These are phyloP conservation scores for Coracopsis vasa DNA, from an alignment of 2,113 vertebrate genomes.

Conservation along the genomic window DNA sequence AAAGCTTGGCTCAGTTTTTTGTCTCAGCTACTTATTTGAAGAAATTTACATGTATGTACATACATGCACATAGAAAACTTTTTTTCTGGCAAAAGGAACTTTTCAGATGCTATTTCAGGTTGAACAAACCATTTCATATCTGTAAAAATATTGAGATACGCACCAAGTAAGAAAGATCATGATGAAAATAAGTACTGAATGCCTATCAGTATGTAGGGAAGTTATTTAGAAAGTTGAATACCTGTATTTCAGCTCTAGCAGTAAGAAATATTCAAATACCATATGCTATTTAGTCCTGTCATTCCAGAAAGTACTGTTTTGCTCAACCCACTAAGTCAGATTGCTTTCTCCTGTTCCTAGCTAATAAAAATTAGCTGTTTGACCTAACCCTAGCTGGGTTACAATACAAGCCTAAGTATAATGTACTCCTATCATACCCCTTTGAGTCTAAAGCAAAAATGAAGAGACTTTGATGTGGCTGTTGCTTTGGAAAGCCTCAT, in stretches of 20 bases:
- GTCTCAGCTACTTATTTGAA: neutral
- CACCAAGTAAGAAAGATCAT: neutral
- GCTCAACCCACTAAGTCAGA: neutral
- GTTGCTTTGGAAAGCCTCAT: neutral
- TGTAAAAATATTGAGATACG: neutral
- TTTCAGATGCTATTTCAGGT: neutral
- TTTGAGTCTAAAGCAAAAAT: neutral
- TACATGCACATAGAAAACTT: fast-evolving
- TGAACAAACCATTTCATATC: neutral
- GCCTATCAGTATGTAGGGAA: neutral
- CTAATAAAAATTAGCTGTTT: neutral
- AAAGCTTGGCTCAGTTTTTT: neutral
- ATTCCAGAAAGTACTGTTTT: neutral
- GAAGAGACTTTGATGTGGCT: neutral
- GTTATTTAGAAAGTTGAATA: neutral
- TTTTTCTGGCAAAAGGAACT: neutral
- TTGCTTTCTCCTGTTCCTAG: neutral
- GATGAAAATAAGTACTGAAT: neutral
- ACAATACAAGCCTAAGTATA: neutral
- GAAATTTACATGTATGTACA: neutral
- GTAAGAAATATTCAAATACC: neutral
- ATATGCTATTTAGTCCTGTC: neutral
- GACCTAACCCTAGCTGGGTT: neutral
- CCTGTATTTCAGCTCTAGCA: neutral
- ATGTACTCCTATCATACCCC: neutral